These are phyloP conservation scores for Rhizoglyphus robini DNA, from an alignment of 1,140 invertebrate genomes.

Conservation along the genomic window DNA sequence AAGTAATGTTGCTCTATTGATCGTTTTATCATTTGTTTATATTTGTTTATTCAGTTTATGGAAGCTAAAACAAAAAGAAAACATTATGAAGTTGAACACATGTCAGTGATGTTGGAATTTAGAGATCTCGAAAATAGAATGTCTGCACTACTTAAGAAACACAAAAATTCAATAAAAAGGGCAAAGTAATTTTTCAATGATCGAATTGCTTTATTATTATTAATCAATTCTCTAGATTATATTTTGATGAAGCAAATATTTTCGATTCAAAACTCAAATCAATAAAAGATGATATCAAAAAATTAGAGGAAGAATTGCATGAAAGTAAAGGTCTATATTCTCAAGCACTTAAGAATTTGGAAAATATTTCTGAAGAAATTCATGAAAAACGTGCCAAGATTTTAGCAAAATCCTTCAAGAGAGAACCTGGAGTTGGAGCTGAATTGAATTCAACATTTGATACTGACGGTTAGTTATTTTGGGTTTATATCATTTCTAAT, in stretches of 20 bases:
- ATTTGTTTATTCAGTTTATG: conserved; percentile 54
- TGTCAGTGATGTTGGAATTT: conserved; percentile 45
- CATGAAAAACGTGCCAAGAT: conserved; percentile 34
- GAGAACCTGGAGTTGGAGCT: conserved; percentile 79
- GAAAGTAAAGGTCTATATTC: conserved; percentile 38
- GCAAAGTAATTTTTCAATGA: conserved; percentile 34
- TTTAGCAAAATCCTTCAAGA: conserved; percentile 35
- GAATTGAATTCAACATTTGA: conserved; percentile 36
- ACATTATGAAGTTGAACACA: conserved; percentile 69
- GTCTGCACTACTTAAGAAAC: conserved; percentile 56
- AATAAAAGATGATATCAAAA: conserved; percentile 33
- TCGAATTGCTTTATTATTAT: neutral
- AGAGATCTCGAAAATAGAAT: conserved; percentile 32
- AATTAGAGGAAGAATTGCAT: conserved; percentile 34
- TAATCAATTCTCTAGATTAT: conserved; percentile 34
- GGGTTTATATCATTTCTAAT: neutral
- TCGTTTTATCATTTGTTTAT: conserved; percentile 26
- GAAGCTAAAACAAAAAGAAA: conserved; percentile 78
- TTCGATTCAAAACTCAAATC: conserved; percentile 34
- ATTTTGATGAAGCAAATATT: conserved; percentile 40
- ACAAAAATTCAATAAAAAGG: conserved; percentile 61
- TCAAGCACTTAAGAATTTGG: conserved; percentile 36
- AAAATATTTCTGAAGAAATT: conserved; percentile 45
- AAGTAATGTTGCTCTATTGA: conserved; percentile 42
- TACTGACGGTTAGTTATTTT: neutral